Evolutionary conservation across 23 tunicate species (phyloP), one percentile per base, ranked within the genome.

Genomic region (Clavelina lepadiformis): DNA sequence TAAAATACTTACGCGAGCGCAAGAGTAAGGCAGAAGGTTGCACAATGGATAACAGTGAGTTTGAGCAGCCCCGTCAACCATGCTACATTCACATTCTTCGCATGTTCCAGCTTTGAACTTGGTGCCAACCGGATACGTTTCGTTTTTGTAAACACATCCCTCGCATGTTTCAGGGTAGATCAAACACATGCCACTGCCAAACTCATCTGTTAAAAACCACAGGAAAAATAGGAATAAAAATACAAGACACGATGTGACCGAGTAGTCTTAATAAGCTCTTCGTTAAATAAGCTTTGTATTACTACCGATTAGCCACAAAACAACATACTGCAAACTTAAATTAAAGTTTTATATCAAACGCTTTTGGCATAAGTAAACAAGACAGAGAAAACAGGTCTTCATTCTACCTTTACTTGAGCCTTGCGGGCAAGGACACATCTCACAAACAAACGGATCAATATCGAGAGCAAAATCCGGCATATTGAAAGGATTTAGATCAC

Each of bases 121-220:
- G 61, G 83, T 70, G 21, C 89, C 97, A 23, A 81, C 83, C 1
- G 79, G 83, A 35, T 81, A 70, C 11, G 81, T 80, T 5, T 44
- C 67, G 2, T 68, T 78, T 0, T 70, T 36, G 57, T 74, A 54
- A 18, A 74, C 76, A 46, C 97, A 89, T 22, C 89, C 89, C 6
- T 75, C 83, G 53, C 97, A 89, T 28, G 73, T 30, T 19, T 46
- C 54, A 1, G 89, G 89, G 31, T 54, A 56, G 26, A 47, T 41
- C 69, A 81, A 25, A 41, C 97, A 89, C 69, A 89, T 47, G 2
- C 76, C 97, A 33, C 87, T 69, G 18, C 46, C 79, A 82, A 82
- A 83, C 8, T 66, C 67, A 1, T 75, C 82, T n/a, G n/a, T n/a
- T n/a, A n/a, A n/a, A n/a, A n/a, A n/a, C n/a, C n/a, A n/a, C n/a